These are phyloP conservation scores for Desoria tigrina DNA, from an alignment of 2,888 invertebrate species.

Conservation along the genomic window DNA sequence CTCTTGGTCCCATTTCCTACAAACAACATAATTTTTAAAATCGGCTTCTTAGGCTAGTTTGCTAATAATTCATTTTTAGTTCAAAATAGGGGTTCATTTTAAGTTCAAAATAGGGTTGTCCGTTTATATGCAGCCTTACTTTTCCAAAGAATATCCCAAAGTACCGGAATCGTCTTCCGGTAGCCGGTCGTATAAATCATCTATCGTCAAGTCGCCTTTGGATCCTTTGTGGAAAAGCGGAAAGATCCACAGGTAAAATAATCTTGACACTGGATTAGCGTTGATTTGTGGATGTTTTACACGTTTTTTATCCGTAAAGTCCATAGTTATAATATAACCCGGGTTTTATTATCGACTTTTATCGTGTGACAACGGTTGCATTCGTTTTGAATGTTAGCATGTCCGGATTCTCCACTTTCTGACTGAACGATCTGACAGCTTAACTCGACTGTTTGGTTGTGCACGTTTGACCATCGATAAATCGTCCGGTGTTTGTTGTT, in stretches of 20 bases:
- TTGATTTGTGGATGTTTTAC: conserved; percentile 64
- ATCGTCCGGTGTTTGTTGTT: too few relatives aligned
- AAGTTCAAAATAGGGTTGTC: too few relatives aligned
- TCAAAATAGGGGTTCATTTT: too few relatives aligned
- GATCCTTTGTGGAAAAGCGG: conserved; percentile 75
- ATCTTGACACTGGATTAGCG: conserved; percentile 65
- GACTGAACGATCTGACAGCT: too few relatives aligned
- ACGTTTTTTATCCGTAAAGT: conserved; percentile 58
- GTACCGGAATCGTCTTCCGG: conserved; percentile 67
- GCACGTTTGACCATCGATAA: too few relatives aligned
- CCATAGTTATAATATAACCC: conserved; percentile 38
- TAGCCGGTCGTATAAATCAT: conserved; percentile 73
- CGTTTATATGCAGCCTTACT: neutral
- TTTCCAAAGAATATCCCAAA: conserved; percentile 66
- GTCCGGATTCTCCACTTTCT: too few relatives aligned
- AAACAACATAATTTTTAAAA: neutral
- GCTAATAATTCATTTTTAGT: neutral
- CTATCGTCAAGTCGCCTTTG: conserved; percentile 68
- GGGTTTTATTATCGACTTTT: too few relatives aligned
- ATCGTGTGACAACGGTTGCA: too few relatives aligned
- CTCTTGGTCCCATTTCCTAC: neutral
- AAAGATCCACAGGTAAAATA: conserved; percentile 74
- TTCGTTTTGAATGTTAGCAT: too few relatives aligned
- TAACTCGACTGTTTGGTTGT: too few relatives aligned
- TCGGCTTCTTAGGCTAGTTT: neutral